Evolutionary conservation across 2,113 vertebrate genomes (phyloP).

Genomic region (Phalacrocorax brasilianus): DNA sequence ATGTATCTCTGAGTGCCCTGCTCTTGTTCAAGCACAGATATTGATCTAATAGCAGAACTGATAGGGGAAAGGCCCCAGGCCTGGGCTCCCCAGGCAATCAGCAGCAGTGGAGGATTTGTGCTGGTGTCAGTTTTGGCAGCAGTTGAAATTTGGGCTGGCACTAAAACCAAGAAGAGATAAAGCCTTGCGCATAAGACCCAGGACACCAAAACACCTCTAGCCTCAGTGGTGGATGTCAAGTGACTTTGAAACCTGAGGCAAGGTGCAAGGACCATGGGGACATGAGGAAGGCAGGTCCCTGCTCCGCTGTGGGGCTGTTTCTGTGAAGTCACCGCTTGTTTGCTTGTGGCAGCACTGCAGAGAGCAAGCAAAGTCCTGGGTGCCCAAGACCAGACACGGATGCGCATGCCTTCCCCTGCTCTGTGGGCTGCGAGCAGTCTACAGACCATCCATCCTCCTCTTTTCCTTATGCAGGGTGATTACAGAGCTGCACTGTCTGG

Average conservation of each 20-base stretch:
- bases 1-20: background rate
- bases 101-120: background rate
- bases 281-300: rapidly evolving
- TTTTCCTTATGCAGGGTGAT: background rate
- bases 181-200: background rate
- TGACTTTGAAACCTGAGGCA: background rate
- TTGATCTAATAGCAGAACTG: background rate
- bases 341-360: rapidly evolving
- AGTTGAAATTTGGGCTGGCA: background rate
- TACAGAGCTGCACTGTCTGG: background rate
- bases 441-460: background rate
- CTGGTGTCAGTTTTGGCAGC: background rate
- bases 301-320: rapidly evolving
- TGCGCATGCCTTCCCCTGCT: background rate
- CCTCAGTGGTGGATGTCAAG: background rate
- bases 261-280: background rate
- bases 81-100: background rate
- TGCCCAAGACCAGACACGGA: background rate
- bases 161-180: background rate
- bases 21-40: background rate
- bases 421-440: background rate
- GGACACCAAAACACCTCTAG: background rate
- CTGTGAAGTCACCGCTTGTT: rapidly evolving
- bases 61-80: background rate
- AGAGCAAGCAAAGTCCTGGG: background rate